These are phyloP conservation scores for Lapara coniferarum DNA, from an alignment of 2,888 invertebrate genomes.

Conservation along the genomic window DNA sequence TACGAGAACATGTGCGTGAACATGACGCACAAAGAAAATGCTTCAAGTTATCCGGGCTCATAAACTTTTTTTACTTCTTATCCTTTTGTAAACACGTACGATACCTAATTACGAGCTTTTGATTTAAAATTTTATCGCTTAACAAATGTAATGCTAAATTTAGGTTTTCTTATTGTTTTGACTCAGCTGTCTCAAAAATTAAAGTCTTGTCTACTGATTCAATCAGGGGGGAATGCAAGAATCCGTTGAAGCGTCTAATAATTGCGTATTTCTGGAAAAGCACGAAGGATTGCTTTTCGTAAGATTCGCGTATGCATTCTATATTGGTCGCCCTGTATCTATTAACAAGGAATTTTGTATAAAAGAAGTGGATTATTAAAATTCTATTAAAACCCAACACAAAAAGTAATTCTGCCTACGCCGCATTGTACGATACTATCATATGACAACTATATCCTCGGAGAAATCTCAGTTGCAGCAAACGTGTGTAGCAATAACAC, in stretches of 20 bases:
- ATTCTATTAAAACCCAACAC: background rate
- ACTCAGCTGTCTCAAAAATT: background rate
- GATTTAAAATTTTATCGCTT: conserved; percentile 21
- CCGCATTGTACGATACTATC: too few species aligned
- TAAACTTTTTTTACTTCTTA: conserved; percentile 12
- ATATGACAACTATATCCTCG: background rate
- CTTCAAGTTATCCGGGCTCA: conserved; percentile 27
- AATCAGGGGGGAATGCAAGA: background rate
- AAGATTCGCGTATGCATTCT: too few species aligned
- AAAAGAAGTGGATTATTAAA: background rate
- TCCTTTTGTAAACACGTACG: conserved; percentile 33
- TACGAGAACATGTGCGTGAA: conserved; percentile 25
- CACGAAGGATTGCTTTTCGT: too few species aligned
- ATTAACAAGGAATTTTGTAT: background rate
- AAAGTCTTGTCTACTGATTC: background rate
- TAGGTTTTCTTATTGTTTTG: background rate
- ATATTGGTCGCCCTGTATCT: too few species aligned
- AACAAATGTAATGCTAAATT: background rate
- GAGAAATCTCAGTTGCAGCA: background rate
- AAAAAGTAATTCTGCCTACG: background rate
- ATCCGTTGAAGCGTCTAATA: background rate
- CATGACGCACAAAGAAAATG: conserved; percentile 60
- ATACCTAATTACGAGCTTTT: conserved; percentile 6
- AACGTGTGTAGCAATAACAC: too few species aligned
- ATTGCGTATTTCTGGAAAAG: too few species aligned